Base-by-base conservation (phyloP, 1,140 invertebrate genomes). In the Antheraea mylitta region DNA sequence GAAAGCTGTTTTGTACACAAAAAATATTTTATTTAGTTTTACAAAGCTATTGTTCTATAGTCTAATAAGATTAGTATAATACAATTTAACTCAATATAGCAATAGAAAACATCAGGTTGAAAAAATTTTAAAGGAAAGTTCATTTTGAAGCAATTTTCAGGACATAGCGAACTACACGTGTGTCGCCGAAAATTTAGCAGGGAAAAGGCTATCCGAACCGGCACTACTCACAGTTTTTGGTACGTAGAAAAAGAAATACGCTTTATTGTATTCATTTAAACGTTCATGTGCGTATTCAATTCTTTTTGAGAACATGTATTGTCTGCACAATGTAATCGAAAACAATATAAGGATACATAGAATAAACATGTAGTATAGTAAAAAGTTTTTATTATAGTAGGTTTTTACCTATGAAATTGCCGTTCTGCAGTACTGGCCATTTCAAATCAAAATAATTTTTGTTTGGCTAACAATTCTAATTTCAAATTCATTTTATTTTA, bases 121-220 rank as follows among this genome's bases (percentile, higher is more conserved):
- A 53, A 53, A 53, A 53, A 13, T 10, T 53, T 53, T 0, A 53
- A 53, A 53, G 7, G 60, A 45, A 59, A 66, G 58, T 59, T 42
- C 38, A 70, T 70, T 66, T 58, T 30, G 60, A 66, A 75, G 58
- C 73, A 66, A 76, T 64, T 93, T 96, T 11, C 92, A 95, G 79
- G 97, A 99, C 89, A 96, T 96, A 85, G 98, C 97, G 71, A 99
- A 99, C 94, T 99, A 99, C 93, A 98, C 97, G 62, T 99, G 99
- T 91, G 97, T 98, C 59, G 98, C 98, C 7, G 96, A 98, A 89
- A 99, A 99, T 91, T 94, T 98, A 58, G 98, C 98, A 0, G 97
- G 96, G 11, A 96, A 96, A 79, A 93, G 98, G 70, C 93, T 96
- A 71, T 98, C 97, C 73, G 96, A 98, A 66, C 95, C 97, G 0